Evolutionary conservation across 2,797 vertebrate species (phyloP), one percentile per base, ranked within the genome.

Genomic region (Jordanella pulchra): DNA sequence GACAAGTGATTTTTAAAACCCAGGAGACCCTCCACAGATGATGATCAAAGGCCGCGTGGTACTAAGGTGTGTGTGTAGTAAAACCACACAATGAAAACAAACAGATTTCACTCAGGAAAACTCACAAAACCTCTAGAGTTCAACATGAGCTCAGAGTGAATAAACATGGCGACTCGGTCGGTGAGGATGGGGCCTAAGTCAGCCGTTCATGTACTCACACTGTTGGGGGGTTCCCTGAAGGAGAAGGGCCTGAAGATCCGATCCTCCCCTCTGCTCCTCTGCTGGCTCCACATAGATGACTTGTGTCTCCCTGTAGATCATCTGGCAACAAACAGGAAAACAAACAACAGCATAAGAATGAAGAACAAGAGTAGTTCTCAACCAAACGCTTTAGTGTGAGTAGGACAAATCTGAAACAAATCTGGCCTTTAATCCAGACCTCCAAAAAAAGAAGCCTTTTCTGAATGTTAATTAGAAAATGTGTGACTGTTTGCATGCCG

Each of bases 271-370:
- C 83, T 0, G 73, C 60, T 55, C 42, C 88, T 82, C 67, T 58
- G 66, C 50, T 76, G 50, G 81, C 86, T 25, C 67, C 78, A 79
- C 45, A 74, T 48, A 78, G 84, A 60, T 60, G 74, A 15, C 75
- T 83, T 55, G 64, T 76, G 30, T 73, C 73, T 63, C 79, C 77
- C 15, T 30, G 65, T 25, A 73, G 70, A 51, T 89, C 83, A 54
- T 84, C 89, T 90, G 71, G 60, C 32, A 87, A 75, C 63, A 81
- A 3, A 80, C 14, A 82, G 32, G 74, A 65, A 81, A 44, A 44
- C 60, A 42, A 30, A 58, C 35, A 13, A 51, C 10, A 53, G 51
- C n/a, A 12, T n/a, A 42, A 60, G 42, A 77, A 65, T 7, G 27
- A 27, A 56, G 15, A 27, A 50, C 30, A 27, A 18, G 58, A 39